Evolutionary conservation across 2,113 vertebrate species (phyloP).

Genomic region (Tetrao urogallus): DNA sequence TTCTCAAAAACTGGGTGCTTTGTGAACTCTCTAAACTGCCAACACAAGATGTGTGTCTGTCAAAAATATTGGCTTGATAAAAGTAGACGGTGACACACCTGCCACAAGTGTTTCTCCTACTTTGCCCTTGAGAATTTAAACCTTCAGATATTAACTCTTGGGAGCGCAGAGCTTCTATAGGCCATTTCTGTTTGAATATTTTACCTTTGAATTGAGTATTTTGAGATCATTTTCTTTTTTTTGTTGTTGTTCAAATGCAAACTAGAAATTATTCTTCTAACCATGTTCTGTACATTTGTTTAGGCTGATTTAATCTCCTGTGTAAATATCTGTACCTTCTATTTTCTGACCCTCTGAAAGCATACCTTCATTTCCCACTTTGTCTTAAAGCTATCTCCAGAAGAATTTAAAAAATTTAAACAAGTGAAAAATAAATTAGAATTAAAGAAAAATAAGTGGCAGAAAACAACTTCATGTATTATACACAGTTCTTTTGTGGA

Average conservation of each 20-base stretch:
- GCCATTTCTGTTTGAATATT: neutral
- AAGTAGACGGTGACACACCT: conserved; percentile 19
- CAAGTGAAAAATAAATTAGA: conserved; percentile 38
- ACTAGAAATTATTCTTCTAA: neutral
- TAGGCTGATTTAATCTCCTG: neutral
- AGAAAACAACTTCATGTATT: conserved; percentile 16
- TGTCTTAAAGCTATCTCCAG: conserved; percentile 17
- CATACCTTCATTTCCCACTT: neutral
- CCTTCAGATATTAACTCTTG: neutral
- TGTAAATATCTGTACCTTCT: neutral
- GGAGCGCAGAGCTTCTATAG: neutral
- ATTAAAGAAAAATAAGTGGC: conserved; percentile 47
- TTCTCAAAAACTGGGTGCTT: neutral
- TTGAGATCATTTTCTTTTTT: neutral
- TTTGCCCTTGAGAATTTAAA: conserved; percentile 26
- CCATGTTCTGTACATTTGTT: neutral
- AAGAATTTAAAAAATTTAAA: conserved; percentile 38
- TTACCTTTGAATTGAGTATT: neutral
- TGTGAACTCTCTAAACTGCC: conserved; percentile 57
- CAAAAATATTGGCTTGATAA: conserved; percentile 57
- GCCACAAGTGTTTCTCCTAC: neutral
- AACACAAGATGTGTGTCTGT: conserved; percentile 23
- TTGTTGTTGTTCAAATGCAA: neutral
- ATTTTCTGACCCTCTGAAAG: neutral
- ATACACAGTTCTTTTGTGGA: neutral